Base-by-base conservation (phyloP, 2,888 invertebrate genomes). In the Limnephilus rhombicus region DNA sequence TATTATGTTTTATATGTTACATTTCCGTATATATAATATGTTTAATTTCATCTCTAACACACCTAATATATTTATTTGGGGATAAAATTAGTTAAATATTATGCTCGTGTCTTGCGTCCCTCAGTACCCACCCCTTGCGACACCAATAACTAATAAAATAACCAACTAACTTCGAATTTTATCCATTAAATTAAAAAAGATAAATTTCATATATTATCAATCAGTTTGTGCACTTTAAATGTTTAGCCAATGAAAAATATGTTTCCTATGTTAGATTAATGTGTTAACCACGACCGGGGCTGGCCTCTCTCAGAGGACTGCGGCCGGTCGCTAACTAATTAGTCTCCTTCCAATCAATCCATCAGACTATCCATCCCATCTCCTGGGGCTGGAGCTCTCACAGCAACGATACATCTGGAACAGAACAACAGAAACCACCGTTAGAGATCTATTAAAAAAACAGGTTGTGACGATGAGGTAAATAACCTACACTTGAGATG, bases 391-490 rank as follows among this genome's bases (percentile, higher is more conserved):
- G 85, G 90, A 85, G 80, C 89, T 81, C 90, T 93, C 92, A 93
- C 91, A 93, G 92, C 90, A 93, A 88, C 34, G 93, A 93, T 85
- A 93, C 92, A 93, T 93, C 93, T 93, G 92, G 24, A 93, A 92
- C 53, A 91, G 45, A 81, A 87, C n/a, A 86, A 86, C 2, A 85
- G 5, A 68, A 1, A 18, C 53, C 53, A 53, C 53, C 18, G 53
- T 53, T 53, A 68, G 24, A 24, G 7, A 1, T 68, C 24, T 9
- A 24, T 68, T 68, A 7, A 5, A 68, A 68, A 68, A 24, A 68
- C 18, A 18, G 4, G 5, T 53, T 53, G 53, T 18, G 53, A 49
- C 49, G 1, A 41, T 41, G 41, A 41, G 41, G 41, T 41, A 41
- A 41, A 49, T 49, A 49, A 12, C 49, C 3, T 13, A 13, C 53